Evolutionary conservation across 2,797 vertebrate species (phyloP), one percentile per base, ranked within the genome.

Genomic region (Pipistrellus pygmaeus): DNA sequence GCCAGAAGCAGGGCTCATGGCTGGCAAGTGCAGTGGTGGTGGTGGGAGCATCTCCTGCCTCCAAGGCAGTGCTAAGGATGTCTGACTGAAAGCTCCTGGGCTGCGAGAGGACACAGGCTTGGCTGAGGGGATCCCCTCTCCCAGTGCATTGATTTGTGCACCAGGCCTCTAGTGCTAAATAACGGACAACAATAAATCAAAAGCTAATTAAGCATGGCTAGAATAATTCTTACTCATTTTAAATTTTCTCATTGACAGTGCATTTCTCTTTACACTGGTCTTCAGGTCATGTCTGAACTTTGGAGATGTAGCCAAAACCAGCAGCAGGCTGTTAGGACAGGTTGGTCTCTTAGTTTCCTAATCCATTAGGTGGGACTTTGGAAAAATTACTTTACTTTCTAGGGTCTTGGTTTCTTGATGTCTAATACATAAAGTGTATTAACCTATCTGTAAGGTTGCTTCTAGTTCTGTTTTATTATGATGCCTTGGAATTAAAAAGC

Each of bases 381-480:
- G 12, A 17, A 10, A 83, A 73, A 68, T 77, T n/a, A 68, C 3
- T 73, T 87, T 73, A 85, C 6, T 9, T 51, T 14, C 3, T 14
- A 64, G 1, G 15, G 18, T 2, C 5, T 71, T 41, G 12, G 5
- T 71, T 86, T 95, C 46, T 66, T 73, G 23, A 60, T 81, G 7
- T 94, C 25, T 62, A 41, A 68, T 46, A 32, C 57, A 3, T 64
- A 57, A 88, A 21, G 83, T 86, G 8, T 78, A 51, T 85, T 25
- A 86, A 18, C 57, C 91, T 8, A 53, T 32, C 35, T 82, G 8
- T 60, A 66, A 92, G 18, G 75, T 66, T 51, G 12, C 20, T 84
- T 96, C 27, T 80, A 32, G 32, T 55, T 84, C 30, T 82, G 1
- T 76, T 88, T 76, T 94, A 80, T 93, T 87, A 46, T 23, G 62